Conservation (phyloP, 1,140 invertebrate species). For the Cyrtorhinus lividipennis region DNA sequence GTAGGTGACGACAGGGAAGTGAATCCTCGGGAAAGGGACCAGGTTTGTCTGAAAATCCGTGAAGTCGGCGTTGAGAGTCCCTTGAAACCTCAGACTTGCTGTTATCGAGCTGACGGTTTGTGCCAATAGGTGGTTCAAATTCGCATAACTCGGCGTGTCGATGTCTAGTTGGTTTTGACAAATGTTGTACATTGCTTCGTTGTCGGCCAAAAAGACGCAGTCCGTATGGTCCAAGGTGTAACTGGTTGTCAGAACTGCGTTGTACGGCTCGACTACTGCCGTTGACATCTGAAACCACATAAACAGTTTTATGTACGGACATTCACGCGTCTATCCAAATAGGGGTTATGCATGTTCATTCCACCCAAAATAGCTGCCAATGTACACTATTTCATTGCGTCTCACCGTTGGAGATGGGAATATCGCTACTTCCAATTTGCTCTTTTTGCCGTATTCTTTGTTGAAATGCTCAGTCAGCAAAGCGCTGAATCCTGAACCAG, state of each 20-base stretch:
- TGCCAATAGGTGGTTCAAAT: slow-evolving; percentile 62
- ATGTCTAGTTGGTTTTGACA: slow-evolving; percentile 36
- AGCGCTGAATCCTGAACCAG: slow-evolving; percentile 49
- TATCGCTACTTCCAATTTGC: slow-evolving; percentile 53
- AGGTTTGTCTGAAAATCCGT: slow-evolving; percentile 51
- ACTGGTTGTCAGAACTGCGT: slow-evolving; percentile 62
- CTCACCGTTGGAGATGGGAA: slow-evolving; percentile 31
- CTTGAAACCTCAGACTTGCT: slow-evolving; percentile 46
- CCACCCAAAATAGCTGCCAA: too few relatives aligned
- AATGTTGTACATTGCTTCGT: slow-evolving; percentile 69
- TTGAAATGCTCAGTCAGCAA: slow-evolving; percentile 45
- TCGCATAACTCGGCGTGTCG: slow-evolving; percentile 39
- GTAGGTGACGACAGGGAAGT: slow-evolving; percentile 40
- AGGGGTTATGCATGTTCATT: too few relatives aligned
- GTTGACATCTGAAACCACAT: slow-evolving; percentile 29
- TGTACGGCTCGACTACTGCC: slow-evolving; percentile 66
- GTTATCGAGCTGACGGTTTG: slow-evolving; percentile 44
- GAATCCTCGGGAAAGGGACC: slow-evolving; percentile 38
- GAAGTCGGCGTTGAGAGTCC: slow-evolving; percentile 53
- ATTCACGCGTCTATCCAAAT: too few relatives aligned
- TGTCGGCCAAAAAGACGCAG: slow-evolving; percentile 74
- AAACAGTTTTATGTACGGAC: background rate
- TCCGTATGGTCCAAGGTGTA: slow-evolving; percentile 59
- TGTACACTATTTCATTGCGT: too few relatives aligned
- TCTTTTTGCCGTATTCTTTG: slow-evolving; percentile 50